These are phyloP conservation scores for Tetropium fuscum DNA, from an alignment of 2,888 invertebrate species.

Conservation along the genomic window DNA sequence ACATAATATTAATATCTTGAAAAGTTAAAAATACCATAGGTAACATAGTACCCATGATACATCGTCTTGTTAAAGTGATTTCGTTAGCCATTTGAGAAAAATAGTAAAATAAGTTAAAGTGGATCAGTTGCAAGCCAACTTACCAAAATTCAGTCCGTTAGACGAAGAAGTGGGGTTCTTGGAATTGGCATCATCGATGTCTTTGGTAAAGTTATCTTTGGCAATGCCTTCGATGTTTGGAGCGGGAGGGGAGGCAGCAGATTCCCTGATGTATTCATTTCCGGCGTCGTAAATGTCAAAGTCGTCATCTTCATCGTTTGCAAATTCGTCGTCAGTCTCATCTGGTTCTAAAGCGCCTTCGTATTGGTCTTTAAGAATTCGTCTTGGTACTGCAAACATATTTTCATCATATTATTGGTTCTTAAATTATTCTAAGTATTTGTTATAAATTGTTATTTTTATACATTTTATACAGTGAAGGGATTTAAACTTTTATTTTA, in stretches of 20 bases:
- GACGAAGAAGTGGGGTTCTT: slow-evolving; percentile 58
- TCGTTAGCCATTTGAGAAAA: slow-evolving; percentile 15
- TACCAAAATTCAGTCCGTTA: slow-evolving; percentile 60
- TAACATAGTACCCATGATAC: background rate
- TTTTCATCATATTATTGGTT: slow-evolving; percentile 3
- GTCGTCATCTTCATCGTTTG: slow-evolving; percentile 68
- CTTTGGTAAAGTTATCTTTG: slow-evolving; percentile 60
- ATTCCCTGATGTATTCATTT: slow-evolving; percentile 71
- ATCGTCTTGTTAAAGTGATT: background rate
- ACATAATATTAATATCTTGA: too few species aligned
- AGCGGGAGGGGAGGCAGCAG: slow-evolving; percentile 71
- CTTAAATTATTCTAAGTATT: too few species aligned
- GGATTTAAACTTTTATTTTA: too few species aligned
- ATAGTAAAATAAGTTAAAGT: slow-evolving; percentile 2
- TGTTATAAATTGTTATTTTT: too few species aligned
- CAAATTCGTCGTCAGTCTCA: slow-evolving; percentile 69
- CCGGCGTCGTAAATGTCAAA: slow-evolving; percentile 67
- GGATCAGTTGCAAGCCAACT: slow-evolving; percentile 36
- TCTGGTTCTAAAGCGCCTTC: slow-evolving; percentile 84
- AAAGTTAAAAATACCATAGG: too few species aligned
- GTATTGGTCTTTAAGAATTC: slow-evolving; percentile 85
- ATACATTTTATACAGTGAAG: too few species aligned
- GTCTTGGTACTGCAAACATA: slow-evolving; percentile 76
- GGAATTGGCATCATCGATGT: slow-evolving; percentile 52
- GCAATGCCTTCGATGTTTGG: slow-evolving; percentile 67